Evolutionary conservation across 2,113 vertebrate genomes (phyloP).

Genomic region (Cheilinus undulatus): DNA sequence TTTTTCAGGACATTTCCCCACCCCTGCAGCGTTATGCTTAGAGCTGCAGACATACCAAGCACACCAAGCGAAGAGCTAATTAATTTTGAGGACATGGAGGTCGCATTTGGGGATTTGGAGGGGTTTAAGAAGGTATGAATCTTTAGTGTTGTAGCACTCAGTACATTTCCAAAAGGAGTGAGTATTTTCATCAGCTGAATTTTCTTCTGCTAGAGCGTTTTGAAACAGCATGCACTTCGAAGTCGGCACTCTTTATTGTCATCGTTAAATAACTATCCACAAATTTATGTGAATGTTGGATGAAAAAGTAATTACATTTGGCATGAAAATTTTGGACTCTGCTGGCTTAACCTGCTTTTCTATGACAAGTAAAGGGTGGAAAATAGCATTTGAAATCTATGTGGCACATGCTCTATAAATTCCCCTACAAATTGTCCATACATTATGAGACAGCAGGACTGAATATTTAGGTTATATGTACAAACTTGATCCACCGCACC

Average conservation of each 20-base stretch:
- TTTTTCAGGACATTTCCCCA: constrained; percentile 1
- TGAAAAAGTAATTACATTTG: too few relatives aligned
- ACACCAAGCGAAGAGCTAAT: constrained; percentile 4
- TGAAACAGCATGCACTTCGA: neutral
- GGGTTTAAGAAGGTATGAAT: neutral
- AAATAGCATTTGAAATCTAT: too few relatives aligned
- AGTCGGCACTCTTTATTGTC: too few relatives aligned
- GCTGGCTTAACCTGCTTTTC: too few relatives aligned
- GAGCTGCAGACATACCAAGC: neutral
- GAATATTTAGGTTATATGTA: too few relatives aligned
- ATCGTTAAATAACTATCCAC: neutral
- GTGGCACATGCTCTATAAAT: too few relatives aligned
- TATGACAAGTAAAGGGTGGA: too few relatives aligned
- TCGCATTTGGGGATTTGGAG: neutral
- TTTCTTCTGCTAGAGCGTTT: neutral
- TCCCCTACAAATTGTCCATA: too few relatives aligned
- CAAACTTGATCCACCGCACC: too few relatives aligned
- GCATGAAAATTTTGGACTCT: too few relatives aligned
- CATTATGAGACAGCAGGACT: too few relatives aligned
- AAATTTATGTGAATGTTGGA: neutral
- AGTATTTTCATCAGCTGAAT: neutral
- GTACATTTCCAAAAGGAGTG: neutral
- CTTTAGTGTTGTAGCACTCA: neutral
- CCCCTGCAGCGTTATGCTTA: neutral
- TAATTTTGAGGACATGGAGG: neutral